Base-by-base conservation (phyloP, 1,140 invertebrate species). In the Cydia splendana region DNA sequence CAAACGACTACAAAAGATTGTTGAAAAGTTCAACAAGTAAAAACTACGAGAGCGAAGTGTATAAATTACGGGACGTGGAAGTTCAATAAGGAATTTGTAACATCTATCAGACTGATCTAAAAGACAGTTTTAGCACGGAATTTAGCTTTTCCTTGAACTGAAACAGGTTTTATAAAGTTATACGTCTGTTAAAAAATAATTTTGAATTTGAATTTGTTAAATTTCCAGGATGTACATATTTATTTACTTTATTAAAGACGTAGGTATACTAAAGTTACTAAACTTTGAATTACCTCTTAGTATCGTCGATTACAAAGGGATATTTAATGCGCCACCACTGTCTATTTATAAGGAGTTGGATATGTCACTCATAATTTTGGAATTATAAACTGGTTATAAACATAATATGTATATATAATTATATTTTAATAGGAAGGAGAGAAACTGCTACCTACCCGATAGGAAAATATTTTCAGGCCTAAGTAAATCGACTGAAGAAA, bases 71-170 rank as follows among this genome's bases (percentile, higher is more conserved):
- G 18, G 38, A 71, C 30, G 15, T 18, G 67, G 20, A 62, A 74
- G 53, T 74, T 42, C 57, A 30, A 57, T 30, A 18, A 74, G 34
- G 12, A 62, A 75, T 45, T 74, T 74, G 12, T 65, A 45, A 69
- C 45, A 74, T 20, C 28, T 74, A 77, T 75, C 48, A 53, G 51
- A 75, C 34, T 53, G 15, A 75, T 75, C 18, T 42, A 13, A 20
- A 51, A 75, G 48, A 69, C 28, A 34, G 67, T 15, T 71, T 18
- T 9, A 20, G 67, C 74, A 3, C 15, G 10, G 45, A 51, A n/a
- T 13, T 51, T 48, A 20, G 15, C 51, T 75, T 53, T 75, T 4
- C 4, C 73, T 48, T 76, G 13, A 38, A 12, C 1, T 38, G 18
- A 65, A 76, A 34, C 15, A 24, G 18, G 57, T 24, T 24, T 18